Evolutionary conservation across 2,797 vertebrate genomes (phyloP).

Genomic region (Hyperoplus lanceolatus): DNA sequence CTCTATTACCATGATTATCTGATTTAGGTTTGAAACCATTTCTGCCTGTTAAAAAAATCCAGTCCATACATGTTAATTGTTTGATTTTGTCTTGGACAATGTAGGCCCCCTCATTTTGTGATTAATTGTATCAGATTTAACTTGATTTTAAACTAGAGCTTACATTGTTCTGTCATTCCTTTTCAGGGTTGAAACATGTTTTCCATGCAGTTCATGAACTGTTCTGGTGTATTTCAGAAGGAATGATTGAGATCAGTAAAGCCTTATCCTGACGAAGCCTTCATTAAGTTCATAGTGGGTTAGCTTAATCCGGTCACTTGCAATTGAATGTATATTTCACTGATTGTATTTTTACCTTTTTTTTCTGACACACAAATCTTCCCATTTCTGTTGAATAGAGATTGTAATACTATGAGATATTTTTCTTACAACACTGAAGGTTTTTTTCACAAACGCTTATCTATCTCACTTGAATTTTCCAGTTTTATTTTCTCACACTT

Average conservation of each 20-base stretch:
- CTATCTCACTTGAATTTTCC: conserved; percentile 74
- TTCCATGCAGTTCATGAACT: conserved; percentile 39
- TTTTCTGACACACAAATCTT: conserved; percentile 32
- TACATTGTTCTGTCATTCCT: conserved; percentile 38
- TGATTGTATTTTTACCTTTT: conserved; percentile 71
- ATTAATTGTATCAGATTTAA: conserved; percentile 26
- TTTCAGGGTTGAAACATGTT: conserved; percentile 47
- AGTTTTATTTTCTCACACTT: conserved; percentile 66
- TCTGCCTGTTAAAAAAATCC: conserved; percentile 39
- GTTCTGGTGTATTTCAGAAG: conserved; percentile 42
- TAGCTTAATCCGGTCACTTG: conserved; percentile 54
- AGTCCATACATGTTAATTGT: conserved; percentile 42
- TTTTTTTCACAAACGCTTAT: conserved; percentile 49
- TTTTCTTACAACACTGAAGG: conserved; percentile 68
- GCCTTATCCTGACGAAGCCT: conserved; percentile 24
- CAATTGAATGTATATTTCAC: conserved; percentile 79
- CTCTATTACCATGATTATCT: conserved; percentile 36
- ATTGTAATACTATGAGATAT: conserved; percentile 34
- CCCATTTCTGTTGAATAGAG: conserved; percentile 34
- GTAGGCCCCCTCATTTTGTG: conserved; percentile 11
- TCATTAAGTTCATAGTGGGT: conserved; percentile 40
- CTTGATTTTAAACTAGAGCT: conserved; percentile 50
- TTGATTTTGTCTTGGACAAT: conserved; percentile 7
- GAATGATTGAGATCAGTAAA: conserved; percentile 39
- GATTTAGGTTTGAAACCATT: conserved; percentile 36